A percentile compares a stretch with the other conserved stretches of the same genome.
phyloP scores from a whole-genome alignment of 1,140 invertebrate species.

The Conus betulinus region DNA sequence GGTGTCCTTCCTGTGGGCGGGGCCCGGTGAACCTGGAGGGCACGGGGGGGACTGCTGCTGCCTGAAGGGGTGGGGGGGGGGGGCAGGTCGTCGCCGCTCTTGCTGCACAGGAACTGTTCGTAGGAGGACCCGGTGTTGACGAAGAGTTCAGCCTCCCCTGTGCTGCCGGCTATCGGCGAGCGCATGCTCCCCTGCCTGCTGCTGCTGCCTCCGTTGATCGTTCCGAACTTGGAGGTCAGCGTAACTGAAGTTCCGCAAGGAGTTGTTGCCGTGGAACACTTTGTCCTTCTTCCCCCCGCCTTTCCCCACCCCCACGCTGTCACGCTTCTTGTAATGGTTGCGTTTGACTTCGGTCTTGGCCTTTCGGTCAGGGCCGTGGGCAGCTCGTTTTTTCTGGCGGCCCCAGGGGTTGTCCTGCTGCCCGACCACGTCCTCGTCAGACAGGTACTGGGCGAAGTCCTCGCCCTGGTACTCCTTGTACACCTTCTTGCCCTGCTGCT shows the following conservation, averaged over 20 bases:
- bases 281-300: constrained; percentile 16
- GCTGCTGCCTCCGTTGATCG: background rate
- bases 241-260: constrained; percentile 46
- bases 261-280: background rate
- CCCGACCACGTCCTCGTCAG: constrained; percentile 34
- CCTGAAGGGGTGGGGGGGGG: background rate
- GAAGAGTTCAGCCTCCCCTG: constrained; percentile 23
- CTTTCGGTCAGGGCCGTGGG: background rate
- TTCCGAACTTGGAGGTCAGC: constrained; percentile 53
- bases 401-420: background rate
- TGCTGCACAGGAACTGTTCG: constrained; percentile 41
- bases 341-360: constrained; percentile 26
- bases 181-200: background rate
- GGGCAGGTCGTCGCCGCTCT: constrained; percentile 29
- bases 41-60: too few species aligned
- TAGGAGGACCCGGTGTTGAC: constrained; percentile 35
- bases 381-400: background rate
- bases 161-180: background rate
- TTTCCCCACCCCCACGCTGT: background rate
- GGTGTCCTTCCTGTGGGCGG: constrained; percentile 15
- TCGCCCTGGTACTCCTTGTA: constrained; percentile 47
- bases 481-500: background rate
- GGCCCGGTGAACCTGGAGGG: background rate
- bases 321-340: constrained; percentile 31
- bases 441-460: constrained; percentile 45